Base-by-base conservation (phyloP, 2,888 invertebrate genomes). In the Trypoxylon attenuatum region DNA sequence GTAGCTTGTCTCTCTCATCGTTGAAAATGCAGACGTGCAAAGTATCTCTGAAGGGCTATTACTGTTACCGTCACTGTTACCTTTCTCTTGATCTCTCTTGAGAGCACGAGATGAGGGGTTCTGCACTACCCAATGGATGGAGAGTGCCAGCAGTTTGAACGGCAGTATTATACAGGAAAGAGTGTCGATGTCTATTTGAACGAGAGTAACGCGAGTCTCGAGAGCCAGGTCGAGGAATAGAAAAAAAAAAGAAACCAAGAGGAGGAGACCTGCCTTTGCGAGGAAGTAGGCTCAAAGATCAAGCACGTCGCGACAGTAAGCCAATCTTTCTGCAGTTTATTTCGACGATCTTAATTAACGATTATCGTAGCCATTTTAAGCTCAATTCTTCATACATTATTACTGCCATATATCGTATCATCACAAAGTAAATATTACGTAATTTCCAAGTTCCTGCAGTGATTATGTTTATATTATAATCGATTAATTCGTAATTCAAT, bases 181-280 rank as follows among this genome's bases (percentile, higher is more conserved):
- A 73, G 72, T 76, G 72, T 62, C 66, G 75, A 76, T 75, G 67
- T 75, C 75, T 76, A 66, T 72, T 75, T 75, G 68, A 69, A 75
- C 60, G 74, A 71, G 60, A 71, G 69, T 71, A 73, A 61, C 62
- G 57, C 58, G 49, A 61, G 55, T 16, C 55, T 46, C 45, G 47
- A 51, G 53, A 39, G 46, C 22, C 23, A 16, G 29, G 42, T 56
- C 27, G 52, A 53, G 55, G 41, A 46, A 66, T 66, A 50, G 57
- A 39, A 45, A 57, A 42, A 49, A 56, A 66, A 69, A 59, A 50
- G 57, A 61, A 47, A 58, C 13, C n/a, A 41, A 42, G 66, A 43
- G 39, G 55, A 33, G 41, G 55, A 33, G 39, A 23, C 15, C 51
- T 38, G 38, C 50, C 19, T 53, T 33, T n/a, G 38, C 18, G 46